Evolutionary conservation across 1,140 invertebrate genomes (phyloP).

Genomic region (Nymphalis io): DNA sequence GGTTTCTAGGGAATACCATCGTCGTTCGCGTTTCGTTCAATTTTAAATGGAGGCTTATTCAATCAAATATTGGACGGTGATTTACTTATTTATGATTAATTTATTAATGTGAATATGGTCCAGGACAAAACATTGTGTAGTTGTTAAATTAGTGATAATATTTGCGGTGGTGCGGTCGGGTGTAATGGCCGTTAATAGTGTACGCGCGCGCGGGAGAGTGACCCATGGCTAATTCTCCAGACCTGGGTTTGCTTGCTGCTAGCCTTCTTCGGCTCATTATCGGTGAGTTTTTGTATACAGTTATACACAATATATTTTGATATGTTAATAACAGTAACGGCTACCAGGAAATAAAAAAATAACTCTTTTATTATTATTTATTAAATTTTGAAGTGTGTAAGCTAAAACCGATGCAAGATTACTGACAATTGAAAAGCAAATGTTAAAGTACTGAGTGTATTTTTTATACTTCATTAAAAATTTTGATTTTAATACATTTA

Average conservation of each 20-base stretch:
- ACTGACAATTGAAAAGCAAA: no score
- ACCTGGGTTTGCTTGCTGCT: constrained; percentile 75
- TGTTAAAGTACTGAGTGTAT: no score
- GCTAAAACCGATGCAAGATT: no score
- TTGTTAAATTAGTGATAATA: constrained; percentile 25
- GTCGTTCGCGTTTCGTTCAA: constrained; percentile 27
- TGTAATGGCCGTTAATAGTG: constrained; percentile 60
- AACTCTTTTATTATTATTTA: no score
- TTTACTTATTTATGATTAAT: constrained; percentile 14
- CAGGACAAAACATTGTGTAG: constrained; percentile 3
- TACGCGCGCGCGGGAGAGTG: constrained; percentile 51
- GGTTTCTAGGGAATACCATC: constrained; percentile 43
- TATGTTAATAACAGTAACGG: not conserved
- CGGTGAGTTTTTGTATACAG: constrained; percentile 58
- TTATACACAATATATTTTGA: no score
- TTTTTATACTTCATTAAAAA: no score
- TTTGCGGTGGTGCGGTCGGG: constrained; percentile 33
- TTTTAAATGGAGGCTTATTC: constrained; percentile 27
- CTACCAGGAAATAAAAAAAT: not conserved
- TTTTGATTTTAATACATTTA: no score
- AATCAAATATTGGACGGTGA: constrained; percentile 24
- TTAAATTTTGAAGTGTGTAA: no score
- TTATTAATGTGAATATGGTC: constrained; percentile 9
- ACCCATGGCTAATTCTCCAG: constrained; percentile 79
- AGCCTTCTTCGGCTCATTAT: constrained; percentile 79